Evolutionary conservation across 2,797 vertebrate species (phyloP).

Genomic region (Falco concolor): DNA sequence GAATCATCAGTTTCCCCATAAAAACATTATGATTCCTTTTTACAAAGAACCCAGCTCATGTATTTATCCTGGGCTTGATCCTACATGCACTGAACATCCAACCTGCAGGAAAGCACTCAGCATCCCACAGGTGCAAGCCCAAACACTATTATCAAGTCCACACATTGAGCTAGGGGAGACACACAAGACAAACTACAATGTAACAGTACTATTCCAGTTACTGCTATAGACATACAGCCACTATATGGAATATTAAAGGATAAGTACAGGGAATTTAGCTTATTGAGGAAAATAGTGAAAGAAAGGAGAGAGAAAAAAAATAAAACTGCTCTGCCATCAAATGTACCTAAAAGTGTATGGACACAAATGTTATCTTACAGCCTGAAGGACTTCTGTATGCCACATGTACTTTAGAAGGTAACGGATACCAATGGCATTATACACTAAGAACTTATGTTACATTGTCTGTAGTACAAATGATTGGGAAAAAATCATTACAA

Average conservation of each 20-base stretch:
- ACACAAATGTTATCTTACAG: background rate
- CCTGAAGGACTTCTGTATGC: background rate
- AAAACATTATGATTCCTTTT: background rate
- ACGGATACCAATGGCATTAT: background rate
- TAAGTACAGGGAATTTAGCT: background rate
- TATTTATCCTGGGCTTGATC: background rate
- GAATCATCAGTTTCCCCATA: background rate
- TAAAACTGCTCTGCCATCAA: background rate
- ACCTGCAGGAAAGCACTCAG: background rate
- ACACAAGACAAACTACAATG: background rate
- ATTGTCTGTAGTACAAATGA: background rate
- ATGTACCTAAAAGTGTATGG: background rate
- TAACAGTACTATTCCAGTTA: background rate
- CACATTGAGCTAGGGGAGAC: background rate
- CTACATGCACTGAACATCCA: background rate
- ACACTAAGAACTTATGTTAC: background rate
- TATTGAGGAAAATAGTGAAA: background rate
- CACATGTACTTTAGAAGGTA: background rate
- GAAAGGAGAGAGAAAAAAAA: too few species aligned
- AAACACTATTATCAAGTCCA: background rate
- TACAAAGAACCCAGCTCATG: background rate
- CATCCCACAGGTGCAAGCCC: background rate
- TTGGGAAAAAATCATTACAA: background rate
- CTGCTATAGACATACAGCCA: background rate
- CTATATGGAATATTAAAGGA: background rate